Base-by-base conservation (phyloP, 2,797 vertebrate genomes). In the Danio jaintianensis region DNA sequence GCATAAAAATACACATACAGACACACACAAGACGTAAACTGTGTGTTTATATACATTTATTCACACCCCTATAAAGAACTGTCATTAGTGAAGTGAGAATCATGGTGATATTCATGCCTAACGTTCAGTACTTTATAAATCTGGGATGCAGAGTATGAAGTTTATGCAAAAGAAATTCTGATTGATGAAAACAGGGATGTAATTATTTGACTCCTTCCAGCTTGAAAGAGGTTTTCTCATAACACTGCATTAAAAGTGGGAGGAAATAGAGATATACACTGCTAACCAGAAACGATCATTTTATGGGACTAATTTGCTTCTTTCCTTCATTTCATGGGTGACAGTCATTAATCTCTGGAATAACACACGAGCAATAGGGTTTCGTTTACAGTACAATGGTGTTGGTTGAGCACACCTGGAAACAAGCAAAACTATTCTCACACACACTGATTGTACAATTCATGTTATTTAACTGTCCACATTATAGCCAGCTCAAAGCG, bases 291-390 rank as follows among this genome's bases (percentile, higher is more conserved):
- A 56, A 42, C 0, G 3, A 10, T 53, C 48, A 43, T 43, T 22
- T 43, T 72, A 22, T 58, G 5, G 8, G 12, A 8, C 3, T 15
- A 43, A 72, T 56, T 22, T 20, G 18, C 18, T 4, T 42, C 3
- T 56, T 56, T 58, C 18, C 52, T 45, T 56, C 7, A 56, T 72
- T 72, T 72, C 18, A 56, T 56, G 18, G 5, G 40, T 56, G 40
- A 53, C 0, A 2, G 36, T 59, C 63, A 50, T 88, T 66, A 38
- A 87, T 86, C 86, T 86, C 2, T 16, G 52, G 53, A 56, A 72
- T 40, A 42, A 53, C 16, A 55, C 5, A 50, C 10, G 43, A 36
- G 29, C 59, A 40, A 62, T 38, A 36, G 1, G 10, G 52, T 50
- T 70, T 11, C 3, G 18, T 75, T 52, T 20, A 52, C 16, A 18